Base-by-base conservation (phyloP, 2,113 vertebrate species). In the Vidua chalybeata region DNA sequence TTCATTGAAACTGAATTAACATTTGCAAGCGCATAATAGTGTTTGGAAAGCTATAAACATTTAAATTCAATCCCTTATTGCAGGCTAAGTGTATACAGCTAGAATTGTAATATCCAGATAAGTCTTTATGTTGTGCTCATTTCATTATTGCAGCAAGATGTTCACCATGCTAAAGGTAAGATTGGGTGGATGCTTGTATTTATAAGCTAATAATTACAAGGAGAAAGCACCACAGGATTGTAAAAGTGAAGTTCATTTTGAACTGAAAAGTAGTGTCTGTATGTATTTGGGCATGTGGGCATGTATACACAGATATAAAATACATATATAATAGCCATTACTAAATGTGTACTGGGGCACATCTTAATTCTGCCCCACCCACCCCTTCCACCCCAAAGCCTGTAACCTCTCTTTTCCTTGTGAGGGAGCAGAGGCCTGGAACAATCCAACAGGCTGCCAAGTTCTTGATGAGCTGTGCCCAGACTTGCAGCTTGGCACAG, bases 1-100 rank as follows among this genome's bases (percentile, higher is more conserved):
- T 97, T 97, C 91, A 97, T 94, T 97, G 98, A 98, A 98, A 96
- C 94, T 94, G 96, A 98, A 98, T 98, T 98, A 98, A 98, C 98
- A 98, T 98, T 98, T 97, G 89, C 97, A 98, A 98, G 97, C 93
- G 41, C 97, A 98, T 98, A 98, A 98, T 98, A 97, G 97, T 98
- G 93, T 98, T 95, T 98, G 96, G 97, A 97, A 97, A 96, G 71
- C 96, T 96, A 96, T 98, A 98, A 97, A 97, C 97, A 98, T 98
- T 98, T 97, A 97, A 98, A 98, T 97, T 97, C 95, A 98, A 97
- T 97, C 93, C 82, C 94, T 97, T 88, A 92, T 95, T 98, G 97
- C 90, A 87, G 95, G 82, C 93, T 92, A 98, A 98, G 95, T 93
- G 56, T 89, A 83, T 96, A 95, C 84, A 94, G 67, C 92, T 84